Percentiles rank a stretch among this genome's conserved stretches.
phyloP scores from a whole-genome alignment of 2,113 vertebrate species.

The Neogale vison region DNA sequence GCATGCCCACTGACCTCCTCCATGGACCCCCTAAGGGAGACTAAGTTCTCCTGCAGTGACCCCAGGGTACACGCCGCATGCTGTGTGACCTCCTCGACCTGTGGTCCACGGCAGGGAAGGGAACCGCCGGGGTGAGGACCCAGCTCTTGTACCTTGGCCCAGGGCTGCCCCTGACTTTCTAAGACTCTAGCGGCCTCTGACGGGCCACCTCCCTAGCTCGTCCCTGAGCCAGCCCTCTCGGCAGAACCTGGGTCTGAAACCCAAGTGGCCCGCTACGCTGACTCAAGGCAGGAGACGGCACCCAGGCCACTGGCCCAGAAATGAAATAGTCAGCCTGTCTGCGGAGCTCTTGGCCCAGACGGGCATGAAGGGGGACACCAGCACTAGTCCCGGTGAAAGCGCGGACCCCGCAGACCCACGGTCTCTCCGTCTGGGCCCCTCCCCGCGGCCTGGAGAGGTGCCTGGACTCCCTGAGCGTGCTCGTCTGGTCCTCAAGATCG shows the following conservation, averaged over 20 bases:
- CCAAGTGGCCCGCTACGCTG: accelerated
- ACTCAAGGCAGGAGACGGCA: background rate
- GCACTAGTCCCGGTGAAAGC: accelerated
- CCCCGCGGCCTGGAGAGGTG: background rate
- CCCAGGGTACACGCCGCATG: background rate
- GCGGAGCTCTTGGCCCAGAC: background rate
- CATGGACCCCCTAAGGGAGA: accelerated
- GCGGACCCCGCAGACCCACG: accelerated
- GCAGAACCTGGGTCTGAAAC: background rate
- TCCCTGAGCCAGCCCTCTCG: no score
- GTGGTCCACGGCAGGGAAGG: accelerated
- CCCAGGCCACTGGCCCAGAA: background rate
- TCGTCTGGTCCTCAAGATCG: background rate
- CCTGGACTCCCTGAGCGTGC: background rate
- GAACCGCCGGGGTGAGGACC: background rate
- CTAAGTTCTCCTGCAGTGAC: background rate
- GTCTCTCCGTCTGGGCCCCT: background rate
- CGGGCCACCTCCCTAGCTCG: no score
- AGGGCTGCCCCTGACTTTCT: background rate
- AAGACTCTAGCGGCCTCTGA: background rate
- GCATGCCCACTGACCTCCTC: background rate
- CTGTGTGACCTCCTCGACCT: accelerated
- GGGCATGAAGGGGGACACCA: background rate
- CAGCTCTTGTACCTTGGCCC: background rate
- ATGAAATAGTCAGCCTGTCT: background rate